Percentiles rank a stretch among this genome's conserved stretches.
Conservation (phyloP, 2,113 vertebrate genomes). For the Pantherophis guttatus region DNA sequence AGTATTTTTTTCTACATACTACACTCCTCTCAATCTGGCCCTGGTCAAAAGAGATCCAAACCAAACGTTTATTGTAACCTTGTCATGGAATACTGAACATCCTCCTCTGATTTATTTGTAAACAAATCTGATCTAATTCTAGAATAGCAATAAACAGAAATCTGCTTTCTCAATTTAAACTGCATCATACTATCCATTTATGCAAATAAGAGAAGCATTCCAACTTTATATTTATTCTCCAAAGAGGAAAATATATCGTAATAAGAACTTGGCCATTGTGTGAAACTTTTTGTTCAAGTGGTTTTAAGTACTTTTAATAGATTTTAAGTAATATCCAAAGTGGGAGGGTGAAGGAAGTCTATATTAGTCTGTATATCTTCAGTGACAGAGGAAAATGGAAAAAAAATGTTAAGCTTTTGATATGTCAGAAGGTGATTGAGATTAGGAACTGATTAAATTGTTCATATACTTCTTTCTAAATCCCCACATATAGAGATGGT, state of each 20-base stretch:
- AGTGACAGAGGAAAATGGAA: neutral
- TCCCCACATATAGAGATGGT: neutral
- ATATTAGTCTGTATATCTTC: neutral
- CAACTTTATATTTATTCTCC: neutral
- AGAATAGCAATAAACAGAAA: neutral
- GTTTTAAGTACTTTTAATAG: neutral
- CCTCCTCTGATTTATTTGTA: neutral
- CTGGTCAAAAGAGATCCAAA: neutral
- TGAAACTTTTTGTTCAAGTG: neutral
- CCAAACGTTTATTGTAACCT: neutral
- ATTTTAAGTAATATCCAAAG: neutral
- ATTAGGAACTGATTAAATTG: neutral
- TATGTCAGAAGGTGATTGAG: neutral
- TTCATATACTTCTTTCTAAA: neutral
- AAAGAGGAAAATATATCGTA: slow-evolving; percentile 23
- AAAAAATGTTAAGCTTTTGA: neutral
- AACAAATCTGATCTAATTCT: neutral
- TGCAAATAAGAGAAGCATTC: neutral
- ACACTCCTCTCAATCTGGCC: neutral
- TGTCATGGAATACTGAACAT: neutral
- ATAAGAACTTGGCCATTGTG: neutral
- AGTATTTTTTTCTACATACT: neutral
- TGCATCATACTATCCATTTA: neutral
- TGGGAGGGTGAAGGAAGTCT: neutral
- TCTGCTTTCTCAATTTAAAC: neutral